Evolutionary conservation across 2,113 vertebrate species (phyloP).

Genomic region (Megaleporinus macrocephalus): DNA sequence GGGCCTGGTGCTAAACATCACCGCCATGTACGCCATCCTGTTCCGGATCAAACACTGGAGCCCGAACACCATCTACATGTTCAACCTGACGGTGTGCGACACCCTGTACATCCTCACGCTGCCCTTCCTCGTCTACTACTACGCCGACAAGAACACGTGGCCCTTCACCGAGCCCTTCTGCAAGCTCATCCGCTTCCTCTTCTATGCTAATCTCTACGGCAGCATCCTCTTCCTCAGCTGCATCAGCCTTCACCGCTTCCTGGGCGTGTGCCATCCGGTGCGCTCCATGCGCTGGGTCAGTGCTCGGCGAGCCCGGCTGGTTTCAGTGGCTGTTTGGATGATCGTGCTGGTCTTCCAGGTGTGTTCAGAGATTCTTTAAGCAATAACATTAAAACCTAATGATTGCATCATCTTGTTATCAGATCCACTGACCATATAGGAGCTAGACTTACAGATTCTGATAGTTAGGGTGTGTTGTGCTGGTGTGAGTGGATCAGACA

Average conservation of each 20-base stretch:
- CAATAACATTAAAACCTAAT: too few species aligned
- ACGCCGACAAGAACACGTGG: conserved; percentile 90
- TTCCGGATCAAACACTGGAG: conserved; percentile 92
- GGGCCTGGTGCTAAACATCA: conserved; percentile 86
- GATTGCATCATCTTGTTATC: too few species aligned
- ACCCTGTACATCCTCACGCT: conserved; percentile 89
- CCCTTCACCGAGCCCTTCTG: conserved; percentile 88
- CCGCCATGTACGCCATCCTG: conserved; percentile 86
- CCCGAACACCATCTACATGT: conserved; percentile 93
- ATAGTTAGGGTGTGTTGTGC: too few species aligned
- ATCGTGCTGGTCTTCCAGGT: conserved; percentile 80
- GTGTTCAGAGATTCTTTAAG: neutral
- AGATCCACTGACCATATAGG: too few species aligned
- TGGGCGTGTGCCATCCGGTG: conserved; percentile 89
- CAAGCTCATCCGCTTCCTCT: conserved; percentile 94
- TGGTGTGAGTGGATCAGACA: too few species aligned
- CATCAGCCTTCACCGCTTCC: conserved; percentile 92
- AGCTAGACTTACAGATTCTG: too few species aligned
- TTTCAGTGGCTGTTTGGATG: conserved; percentile 80
- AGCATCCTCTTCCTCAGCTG: conserved; percentile 95
- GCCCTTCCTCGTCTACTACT: conserved; percentile 94
- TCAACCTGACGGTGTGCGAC: conserved; percentile 92
- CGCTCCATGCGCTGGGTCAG: conserved; percentile 87
- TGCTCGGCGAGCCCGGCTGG: conserved; percentile 79
- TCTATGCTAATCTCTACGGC: conserved; percentile 96